Evolutionary conservation across 2,888 invertebrate species (phyloP), one percentile per base, ranked within the genome.

Genomic region (Sarcophaga caerulescens): DNA sequence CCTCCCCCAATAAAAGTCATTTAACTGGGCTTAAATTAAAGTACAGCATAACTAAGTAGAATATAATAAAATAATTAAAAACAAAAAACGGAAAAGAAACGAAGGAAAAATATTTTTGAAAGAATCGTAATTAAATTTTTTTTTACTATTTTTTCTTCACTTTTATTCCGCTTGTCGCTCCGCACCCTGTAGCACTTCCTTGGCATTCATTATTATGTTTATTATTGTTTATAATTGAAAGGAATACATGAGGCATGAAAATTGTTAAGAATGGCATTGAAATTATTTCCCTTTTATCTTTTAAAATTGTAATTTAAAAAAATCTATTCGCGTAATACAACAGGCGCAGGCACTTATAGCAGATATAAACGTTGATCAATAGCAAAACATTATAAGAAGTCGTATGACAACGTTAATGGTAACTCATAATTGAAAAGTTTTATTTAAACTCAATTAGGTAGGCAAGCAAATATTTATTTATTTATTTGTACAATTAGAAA

Each of bases 81-180:
- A 45, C 14, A 57, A 19, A 62, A 52, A 35, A 35, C 6, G n/a
- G 5, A 52, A 17, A 52, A 17, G 17, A 52, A 14, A 52, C 17
- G 10, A 52, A 17, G 12, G 4, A 47, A 45, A 66, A 44, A 21
- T 60, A 60, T 60, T 60, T 60, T n/a, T 6, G 59, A 62, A 21
- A 47, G 79, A 84, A 75, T 79, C 59, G 69, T 75, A 70, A 84
- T 84, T 79, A 79, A 84, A 84, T 79, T 74, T 60, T 44, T 10
- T 60, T 23, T 10, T 25, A 25, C 19, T 52, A 65, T 68, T 73
- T 60, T n/a, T 65, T 66, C 8, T 68, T 12, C 45, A 12, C 21
- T 45, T 45, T 12, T 19, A 12, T 14, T 14, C 12, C 17, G 4
- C 17, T 14, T 52, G 14, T 0, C 14, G 14, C 47, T 4, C 5